Evolutionary conservation across 2,888 invertebrate species (phyloP), one percentile per base, ranked within the genome.

Genomic region (Troides helena): DNA sequence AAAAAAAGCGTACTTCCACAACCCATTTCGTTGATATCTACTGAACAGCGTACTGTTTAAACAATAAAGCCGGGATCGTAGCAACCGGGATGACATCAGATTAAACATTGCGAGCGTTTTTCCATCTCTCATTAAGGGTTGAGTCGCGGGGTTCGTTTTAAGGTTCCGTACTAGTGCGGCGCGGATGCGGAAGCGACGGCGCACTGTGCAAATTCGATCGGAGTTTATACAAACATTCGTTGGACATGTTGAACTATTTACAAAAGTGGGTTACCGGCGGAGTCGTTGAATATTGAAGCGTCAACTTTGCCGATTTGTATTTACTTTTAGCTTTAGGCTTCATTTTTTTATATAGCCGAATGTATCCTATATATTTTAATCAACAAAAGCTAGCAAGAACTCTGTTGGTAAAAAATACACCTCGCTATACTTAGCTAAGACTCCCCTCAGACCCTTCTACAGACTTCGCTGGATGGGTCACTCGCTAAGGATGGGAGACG

Each of bases 41-140:
- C 59, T 72, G 65, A 72, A 72, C 73, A 75, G 76, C 78, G 77
- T 71, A 72, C 77, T 80, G 79, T 83, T 80, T 84, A 87, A 87
- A 89, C 86, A 88, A 85, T 82, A 78, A 78, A 76, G 77, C 79
- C 79, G 84, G 82, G 83, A 88, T 88, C 87, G 86, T 84, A 78
- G 80, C 81, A 81, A 81, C 80, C 82, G 76, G 77, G 85, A 85
- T 87, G 87, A 88, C 88, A 89, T 87, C 88, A 88, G 82, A 84
- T 86, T 85, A 86, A 89, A 87, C 85, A 86, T 82, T 81, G 87
- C 80, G 77, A 83, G 83, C 83, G 81, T 86, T 89, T 89, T 88
- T 87, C 82, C 82, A 77, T 80, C 82, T 83, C 82, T 85, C 85
- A 86, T 89, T 86, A 85, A 77, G 75, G 76, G 74, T 75, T 74